Conservation (phyloP, 2,797 vertebrate species). For the Cynopterus sphinx region DNA sequence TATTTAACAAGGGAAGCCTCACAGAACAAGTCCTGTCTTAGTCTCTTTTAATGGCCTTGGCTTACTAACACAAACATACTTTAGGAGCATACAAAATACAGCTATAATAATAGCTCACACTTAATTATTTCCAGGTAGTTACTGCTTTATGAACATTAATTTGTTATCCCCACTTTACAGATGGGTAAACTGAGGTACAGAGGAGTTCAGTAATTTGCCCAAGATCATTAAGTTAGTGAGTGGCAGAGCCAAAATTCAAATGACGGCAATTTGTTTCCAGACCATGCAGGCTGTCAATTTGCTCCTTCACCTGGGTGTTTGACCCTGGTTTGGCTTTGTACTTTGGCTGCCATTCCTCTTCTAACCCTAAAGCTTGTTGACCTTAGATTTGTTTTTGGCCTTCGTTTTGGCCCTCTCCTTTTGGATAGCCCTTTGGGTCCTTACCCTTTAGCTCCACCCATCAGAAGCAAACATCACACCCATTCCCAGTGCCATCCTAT, state of each 20-base stretch:
- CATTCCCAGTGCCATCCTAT: not conserved
- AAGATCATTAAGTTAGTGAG: not conserved
- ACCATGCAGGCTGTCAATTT: not conserved
- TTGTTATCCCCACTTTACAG: not conserved
- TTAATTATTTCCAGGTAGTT: not conserved
- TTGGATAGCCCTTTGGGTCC: not conserved
- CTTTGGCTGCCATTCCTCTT: not conserved
- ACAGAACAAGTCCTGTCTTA: not conserved
- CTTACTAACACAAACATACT: not conserved
- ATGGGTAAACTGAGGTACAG: not conserved
- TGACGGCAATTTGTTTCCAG: not conserved
- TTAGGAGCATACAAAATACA: not conserved
- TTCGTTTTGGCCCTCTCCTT: not conserved
- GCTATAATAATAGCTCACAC: not conserved
- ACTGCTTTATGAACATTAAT: not conserved
- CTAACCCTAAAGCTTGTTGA: not conserved
- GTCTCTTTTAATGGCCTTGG: not conserved
- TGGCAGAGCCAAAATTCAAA: not conserved
- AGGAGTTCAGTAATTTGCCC: not conserved
- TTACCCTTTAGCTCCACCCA: not conserved
- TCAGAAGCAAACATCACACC: not conserved
- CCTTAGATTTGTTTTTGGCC: not conserved
- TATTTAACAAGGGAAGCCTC: not conserved
- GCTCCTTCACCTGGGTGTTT: not conserved
- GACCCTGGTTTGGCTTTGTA: not conserved